Evolutionary conservation across 2,113 vertebrate genomes (phyloP), one percentile per base, ranked within the genome.

Genomic region (Setophaga kirtlandii): DNA sequence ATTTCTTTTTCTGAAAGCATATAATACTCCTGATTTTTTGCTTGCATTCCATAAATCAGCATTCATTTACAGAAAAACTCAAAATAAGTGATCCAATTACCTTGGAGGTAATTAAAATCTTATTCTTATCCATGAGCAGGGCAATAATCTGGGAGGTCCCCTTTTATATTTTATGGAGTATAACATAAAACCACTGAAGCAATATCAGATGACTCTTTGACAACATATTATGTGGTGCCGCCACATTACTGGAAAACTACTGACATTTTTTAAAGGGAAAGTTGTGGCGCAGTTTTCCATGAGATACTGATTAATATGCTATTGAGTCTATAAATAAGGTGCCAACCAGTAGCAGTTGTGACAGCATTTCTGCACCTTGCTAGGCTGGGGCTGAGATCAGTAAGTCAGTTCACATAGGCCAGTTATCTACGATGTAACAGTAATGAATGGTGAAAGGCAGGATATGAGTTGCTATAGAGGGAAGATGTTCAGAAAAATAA

Each of bases 381-480:
- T 58, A 71, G 53, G 76, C 87, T 90, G 69, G 83, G 90, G 69
- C 93, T 8, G 8, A 89, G 86, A 96, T 93, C 88, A 88, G 93
- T 82, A 46, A 87, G 79, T 94, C 90, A 68, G 88, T 92, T 96
- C 93, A 94, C 90, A 95, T 35, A 75, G 95, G 80, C 88, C 93
- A 87, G 87, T 83, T 95, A 81, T 90, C 85, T 87, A 82, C 49
- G 6, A 39, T 82, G 88, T 90, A 96, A 93, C 80, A 71, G 83
- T 96, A 96, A 97, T 96, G 80, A 96, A 96, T 92, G 92, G 73
- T 96, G 90, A 96, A 96, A 93, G 86, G 79, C 77, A 94, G 92
- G 86, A 94, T 95, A 95, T 92, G 77, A 94, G 88, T 62, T 95
- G 88, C 80, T 96, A 53, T 96, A 78, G 88, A 84, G 73, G 64